Percentiles rank a stretch among this genome's conserved stretches.
Conservation (phyloP, 2,113 vertebrate species). For the Petrocephalus zakoni region DNA sequence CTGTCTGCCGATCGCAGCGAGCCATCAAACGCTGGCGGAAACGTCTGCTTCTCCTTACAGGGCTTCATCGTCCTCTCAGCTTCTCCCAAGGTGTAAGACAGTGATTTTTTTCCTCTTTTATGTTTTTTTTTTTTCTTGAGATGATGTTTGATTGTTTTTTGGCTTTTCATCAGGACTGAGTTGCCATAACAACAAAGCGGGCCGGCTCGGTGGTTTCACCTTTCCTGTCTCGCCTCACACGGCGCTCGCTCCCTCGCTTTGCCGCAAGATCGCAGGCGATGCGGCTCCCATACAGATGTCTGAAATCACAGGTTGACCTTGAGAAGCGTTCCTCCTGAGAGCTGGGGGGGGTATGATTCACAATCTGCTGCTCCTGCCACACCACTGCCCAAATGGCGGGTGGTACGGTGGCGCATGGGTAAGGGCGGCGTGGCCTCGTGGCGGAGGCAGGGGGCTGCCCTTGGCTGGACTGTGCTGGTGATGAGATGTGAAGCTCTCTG, state of each 20-base stretch:
- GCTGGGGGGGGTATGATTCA: slow-evolving; percentile 51
- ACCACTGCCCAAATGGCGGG: slow-evolving; percentile 60
- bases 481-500: slow-evolving; percentile 18
- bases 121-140: neutral
- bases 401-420: slow-evolving; percentile 66
- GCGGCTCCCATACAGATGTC: slow-evolving; percentile 68
- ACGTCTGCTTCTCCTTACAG: slow-evolving; percentile 57
- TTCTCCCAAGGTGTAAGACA: slow-evolving; percentile 47
- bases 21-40: slow-evolving; percentile 61
- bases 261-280: slow-evolving; percentile 60
- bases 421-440: slow-evolving; percentile 47
- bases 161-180: slow-evolving; percentile 60
- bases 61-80: slow-evolving; percentile 40
- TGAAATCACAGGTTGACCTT: slow-evolving; percentile 71
- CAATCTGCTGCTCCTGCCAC: slow-evolving; percentile 48
- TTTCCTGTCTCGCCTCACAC: slow-evolving; percentile 72
- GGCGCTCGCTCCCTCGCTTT: slow-evolving; percentile 54
- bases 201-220: slow-evolving; percentile 76
- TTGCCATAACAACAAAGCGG: slow-evolving; percentile 83
- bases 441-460: slow-evolving; percentile 47
- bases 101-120: slow-evolving; percentile 33
- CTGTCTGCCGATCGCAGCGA: slow-evolving; percentile 56
- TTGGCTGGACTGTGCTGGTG: neutral
- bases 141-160: slow-evolving; percentile 61
- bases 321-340: slow-evolving; percentile 64